A percentile compares a stretch with the other conserved stretches of the same genome.
Evolutionary conservation across 2,113 vertebrate species (phyloP).

Genomic region (Dipodomys stephensi): DNA sequence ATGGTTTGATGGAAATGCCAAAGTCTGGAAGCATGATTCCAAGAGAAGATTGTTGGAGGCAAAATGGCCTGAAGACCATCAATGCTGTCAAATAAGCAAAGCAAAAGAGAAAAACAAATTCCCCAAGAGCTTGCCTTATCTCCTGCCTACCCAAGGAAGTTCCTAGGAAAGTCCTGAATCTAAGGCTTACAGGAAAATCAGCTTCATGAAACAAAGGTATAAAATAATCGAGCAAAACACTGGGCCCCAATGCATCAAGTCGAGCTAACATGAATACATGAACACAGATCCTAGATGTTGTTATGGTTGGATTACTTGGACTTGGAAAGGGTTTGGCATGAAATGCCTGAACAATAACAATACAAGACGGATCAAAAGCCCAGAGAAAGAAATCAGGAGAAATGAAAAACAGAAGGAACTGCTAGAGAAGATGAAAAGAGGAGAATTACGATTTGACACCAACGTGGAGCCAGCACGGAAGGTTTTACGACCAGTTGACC

Average conservation of each 20-base stretch:
- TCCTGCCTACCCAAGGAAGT: conserved; percentile 58
- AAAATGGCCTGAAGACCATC: background rate
- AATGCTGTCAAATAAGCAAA: background rate
- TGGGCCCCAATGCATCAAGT: background rate
- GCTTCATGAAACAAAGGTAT: conserved; percentile 53
- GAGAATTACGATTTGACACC: conserved; percentile 73
- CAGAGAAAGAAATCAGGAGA: conserved; percentile 76
- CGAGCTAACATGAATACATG: background rate
- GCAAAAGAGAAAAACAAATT: background rate
- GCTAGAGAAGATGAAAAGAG: conserved; percentile 75
- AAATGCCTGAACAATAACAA: conserved; percentile 79
- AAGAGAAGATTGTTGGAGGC: background rate
- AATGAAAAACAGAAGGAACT: conserved; percentile 81
- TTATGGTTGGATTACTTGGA: conserved; percentile 70
- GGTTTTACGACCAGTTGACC: conserved; percentile 56
- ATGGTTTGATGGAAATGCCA: background rate
- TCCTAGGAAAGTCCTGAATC: conserved; percentile 53
- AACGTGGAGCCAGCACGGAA: conserved; percentile 46
- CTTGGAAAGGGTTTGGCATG: conserved; percentile 72
- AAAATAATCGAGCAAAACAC: conserved; percentile 4
- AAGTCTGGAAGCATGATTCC: background rate
- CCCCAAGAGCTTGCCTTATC: background rate
- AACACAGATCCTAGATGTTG: conserved; percentile 69
- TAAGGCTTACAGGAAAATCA: conserved; percentile 1
- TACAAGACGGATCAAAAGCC: conserved; percentile 83